phyloP scores from a whole-genome alignment of 2,888 invertebrate genomes.

The Spilosoma lubricipeda region DNA sequence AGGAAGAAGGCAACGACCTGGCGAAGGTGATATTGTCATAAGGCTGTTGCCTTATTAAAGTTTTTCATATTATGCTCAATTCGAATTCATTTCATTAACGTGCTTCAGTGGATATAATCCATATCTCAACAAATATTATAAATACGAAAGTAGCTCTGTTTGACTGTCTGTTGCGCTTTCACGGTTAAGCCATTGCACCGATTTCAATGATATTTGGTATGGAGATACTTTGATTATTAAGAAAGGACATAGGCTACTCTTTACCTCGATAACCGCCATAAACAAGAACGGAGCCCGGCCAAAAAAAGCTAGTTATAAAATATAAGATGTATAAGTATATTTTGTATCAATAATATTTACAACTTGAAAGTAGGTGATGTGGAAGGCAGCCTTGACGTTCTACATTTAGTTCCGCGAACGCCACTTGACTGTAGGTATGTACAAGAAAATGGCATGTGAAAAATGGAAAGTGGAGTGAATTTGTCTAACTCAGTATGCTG shows the following conservation, averaged over 20 bases:
- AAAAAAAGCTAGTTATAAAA: slow-evolving; percentile 40
- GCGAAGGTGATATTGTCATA: slow-evolving; percentile 36
- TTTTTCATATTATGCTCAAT: slow-evolving; percentile 24
- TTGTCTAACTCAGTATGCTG: slow-evolving; percentile 79
- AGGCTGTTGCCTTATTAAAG: slow-evolving; percentile 17
- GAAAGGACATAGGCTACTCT: no score
- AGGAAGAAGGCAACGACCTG: slow-evolving; percentile 41
- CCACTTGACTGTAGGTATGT: slow-evolving; percentile 66
- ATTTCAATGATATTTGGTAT: no score
- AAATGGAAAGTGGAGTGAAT: slow-evolving; percentile 85
- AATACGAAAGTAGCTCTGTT: no score
- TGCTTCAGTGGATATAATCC: slow-evolving; percentile 29
- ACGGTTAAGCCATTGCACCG: no score
- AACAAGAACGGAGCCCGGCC: no score
- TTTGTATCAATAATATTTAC: slow-evolving; percentile 68
- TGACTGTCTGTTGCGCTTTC: no score
- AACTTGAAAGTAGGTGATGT: slow-evolving; percentile 73
- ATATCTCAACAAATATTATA: no score
- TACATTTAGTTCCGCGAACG: slow-evolving; percentile 76
- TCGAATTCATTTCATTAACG: slow-evolving; percentile 28
- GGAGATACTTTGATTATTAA: no score
- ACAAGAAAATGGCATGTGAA: slow-evolving; percentile 78
- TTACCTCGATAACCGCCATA: no score
- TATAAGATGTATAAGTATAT: slow-evolving; percentile 50
- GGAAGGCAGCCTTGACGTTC: slow-evolving; percentile 67